Evolutionary conservation across 2,888 invertebrate species (phyloP), one percentile per base, ranked within the genome.

Genomic region (Germaria angustata): DNA sequence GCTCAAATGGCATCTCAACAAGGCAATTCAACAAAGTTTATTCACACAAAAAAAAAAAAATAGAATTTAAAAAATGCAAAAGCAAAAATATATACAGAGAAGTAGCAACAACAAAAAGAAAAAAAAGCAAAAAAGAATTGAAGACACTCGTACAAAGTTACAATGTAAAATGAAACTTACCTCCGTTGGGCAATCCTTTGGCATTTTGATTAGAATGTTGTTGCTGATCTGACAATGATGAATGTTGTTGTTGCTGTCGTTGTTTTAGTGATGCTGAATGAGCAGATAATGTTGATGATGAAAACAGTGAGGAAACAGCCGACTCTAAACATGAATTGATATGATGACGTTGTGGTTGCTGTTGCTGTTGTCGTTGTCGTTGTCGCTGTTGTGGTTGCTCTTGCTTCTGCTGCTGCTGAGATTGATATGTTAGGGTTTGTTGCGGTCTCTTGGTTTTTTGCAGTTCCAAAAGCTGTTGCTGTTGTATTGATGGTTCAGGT

Each of bases 131-230:
- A 55, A 22, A 7, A 13, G n/a, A 51, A 20, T 44, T 34, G 15
- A n/a, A 71, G 32, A 39, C n/a, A n/a, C n/a, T n/a, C n/a, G n/a
- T 55, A 28, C 7, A 20, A 71, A 53, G 49, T 39, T 36, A 63
- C 41, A 61, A 61, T 63, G 68, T 55, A 75, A 68, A 53, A 53
- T 55, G 24, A 68, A 84, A 87, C 89, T 89, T 84, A 89, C 92
- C 92, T 85, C 90, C 90, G 86, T 87, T 88, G 85, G 87, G 87
- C 92, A 92, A 85, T 91, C 91, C 92, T 87, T 92, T 91, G 82
- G 91, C 90, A 86, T 88, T 89, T 89, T 89, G 88, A 88, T 90
- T 89, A 88, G 81, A 89, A 89, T 89, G 89, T 88, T 88, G 88
- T 86, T 88, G 86, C 87, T 87, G 87, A 87, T 87, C 86, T 88